Conservation (phyloP, 2,888 invertebrate genomes). For the Stenodera caucasica region DNA sequence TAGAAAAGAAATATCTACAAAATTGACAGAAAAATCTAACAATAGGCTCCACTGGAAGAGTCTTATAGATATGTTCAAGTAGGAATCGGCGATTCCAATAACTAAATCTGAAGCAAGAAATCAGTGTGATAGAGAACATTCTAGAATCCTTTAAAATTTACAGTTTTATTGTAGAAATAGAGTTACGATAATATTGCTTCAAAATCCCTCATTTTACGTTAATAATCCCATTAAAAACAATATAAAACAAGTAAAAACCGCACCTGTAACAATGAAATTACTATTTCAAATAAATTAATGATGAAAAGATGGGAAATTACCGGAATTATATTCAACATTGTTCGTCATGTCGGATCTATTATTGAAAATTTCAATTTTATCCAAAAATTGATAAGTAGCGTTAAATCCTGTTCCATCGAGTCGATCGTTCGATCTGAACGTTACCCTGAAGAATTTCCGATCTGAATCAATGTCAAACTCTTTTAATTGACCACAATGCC, state of each 20-base stretch:
- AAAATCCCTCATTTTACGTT: conserved; percentile 12
- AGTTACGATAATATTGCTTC: conserved; percentile 27
- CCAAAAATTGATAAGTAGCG: conserved; percentile 85
- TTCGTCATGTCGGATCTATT: conserved; percentile 41
- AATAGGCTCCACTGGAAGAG: background rate
- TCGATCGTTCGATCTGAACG: conserved; percentile 91
- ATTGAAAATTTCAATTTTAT: conserved; percentile 65
- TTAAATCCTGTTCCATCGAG: conserved; percentile 94
- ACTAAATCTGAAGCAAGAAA: background rate
- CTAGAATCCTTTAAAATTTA: conserved; percentile 16
- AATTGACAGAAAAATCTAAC: background rate
- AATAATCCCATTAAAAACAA: conserved; percentile 13
- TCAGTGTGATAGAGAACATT: background rate
- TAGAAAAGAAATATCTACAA: background rate
- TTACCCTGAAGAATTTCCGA: conserved; percentile 90
- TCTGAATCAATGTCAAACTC: conserved; percentile 86
- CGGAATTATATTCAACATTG: background rate
- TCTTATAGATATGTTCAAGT: background rate
- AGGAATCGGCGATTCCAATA: background rate
- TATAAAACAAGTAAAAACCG: conserved; percentile 16
- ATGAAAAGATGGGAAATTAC: background rate
- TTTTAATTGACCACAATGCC: conserved; percentile 84
- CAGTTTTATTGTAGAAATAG: conserved; percentile 15
- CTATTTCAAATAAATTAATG: no score
- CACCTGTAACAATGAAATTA: no score